Evolutionary conservation across 1,140 invertebrate genomes (phyloP).

Genomic region (Scaptomyza hsui): DNA sequence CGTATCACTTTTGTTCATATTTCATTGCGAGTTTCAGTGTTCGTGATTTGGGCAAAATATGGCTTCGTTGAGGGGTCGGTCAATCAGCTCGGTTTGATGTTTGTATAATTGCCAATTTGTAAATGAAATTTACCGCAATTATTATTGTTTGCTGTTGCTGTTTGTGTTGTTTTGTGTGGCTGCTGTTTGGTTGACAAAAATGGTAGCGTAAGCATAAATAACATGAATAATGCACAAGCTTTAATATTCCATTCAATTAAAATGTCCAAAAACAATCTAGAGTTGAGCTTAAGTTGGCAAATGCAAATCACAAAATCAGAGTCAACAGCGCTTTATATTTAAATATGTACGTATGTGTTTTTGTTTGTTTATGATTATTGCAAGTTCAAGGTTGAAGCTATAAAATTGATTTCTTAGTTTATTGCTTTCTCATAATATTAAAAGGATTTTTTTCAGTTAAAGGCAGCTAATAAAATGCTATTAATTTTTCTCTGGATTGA

Average conservation of each 20-base stretch:
- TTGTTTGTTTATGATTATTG: no score
- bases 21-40: slow-evolving; percentile 10
- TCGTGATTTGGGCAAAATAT: slow-evolving; percentile 6
- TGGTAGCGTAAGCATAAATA: slow-evolving; percentile 42
- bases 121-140: slow-evolving; percentile 60
- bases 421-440: no score
- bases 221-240: slow-evolving; percentile 55
- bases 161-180: neutral
- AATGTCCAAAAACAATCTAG: slow-evolving; percentile 12
- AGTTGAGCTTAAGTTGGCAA: slow-evolving; percentile 7
- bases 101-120: slow-evolving; percentile 59
- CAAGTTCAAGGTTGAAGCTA: no score
- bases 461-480: no score
- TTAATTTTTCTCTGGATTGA: no score
- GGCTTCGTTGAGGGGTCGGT: neutral
- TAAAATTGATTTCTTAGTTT: no score
- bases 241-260: slow-evolving; percentile 59
- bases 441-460: no score
- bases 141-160: slow-evolving; percentile 13
- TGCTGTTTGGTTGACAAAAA: slow-evolving; percentile 7
- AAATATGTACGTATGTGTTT: no score
- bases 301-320: slow-evolving; percentile 24
- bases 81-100: slow-evolving; percentile 15
- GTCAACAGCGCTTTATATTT: neutral
- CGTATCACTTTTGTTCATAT: neutral